Evolutionary conservation across 2,888 invertebrate species (phyloP).

Genomic region (Lampropteryx suffumata): DNA sequence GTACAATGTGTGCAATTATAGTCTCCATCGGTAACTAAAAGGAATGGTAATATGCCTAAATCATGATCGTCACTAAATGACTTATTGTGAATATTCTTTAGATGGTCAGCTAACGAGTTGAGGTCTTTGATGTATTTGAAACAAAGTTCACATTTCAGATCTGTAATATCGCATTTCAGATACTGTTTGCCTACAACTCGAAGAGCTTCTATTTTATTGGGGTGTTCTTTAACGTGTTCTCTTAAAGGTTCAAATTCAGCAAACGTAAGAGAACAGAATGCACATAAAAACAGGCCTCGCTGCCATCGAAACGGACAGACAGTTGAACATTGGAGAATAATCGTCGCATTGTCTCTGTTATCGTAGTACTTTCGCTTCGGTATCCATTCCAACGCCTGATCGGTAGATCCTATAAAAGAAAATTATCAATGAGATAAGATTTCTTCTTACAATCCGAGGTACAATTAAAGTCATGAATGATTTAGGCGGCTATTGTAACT

Average conservation of each 20-base stretch:
- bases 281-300: constrained; percentile 64
- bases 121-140: constrained; percentile 43
- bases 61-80: constrained; percentile 49
- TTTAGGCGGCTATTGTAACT: too few relatives aligned
- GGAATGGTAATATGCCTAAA: constrained; percentile 62
- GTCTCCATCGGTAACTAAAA: constrained; percentile 45
- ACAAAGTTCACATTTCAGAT: constrained; percentile 63
- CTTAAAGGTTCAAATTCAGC: constrained; percentile 60
- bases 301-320: constrained; percentile 71
- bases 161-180: constrained; percentile 64
- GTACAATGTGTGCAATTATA: constrained; percentile 60
- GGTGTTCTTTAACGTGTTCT: constrained; percentile 53
- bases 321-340: constrained; percentile 69
- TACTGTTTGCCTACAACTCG: constrained; percentile 3
- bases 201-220: constrained; percentile 48
- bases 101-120: constrained; percentile 58
- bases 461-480: not conserved
- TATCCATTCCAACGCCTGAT: constrained; percentile 60
- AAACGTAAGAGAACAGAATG: constrained; percentile 59
- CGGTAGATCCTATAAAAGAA: constrained; percentile 67
- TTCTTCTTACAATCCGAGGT: not conserved
- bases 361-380: constrained; percentile 64
- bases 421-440: constrained; percentile 49
- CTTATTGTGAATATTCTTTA: constrained; percentile 55
- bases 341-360: constrained; percentile 70